Evolutionary conservation across 2,797 vertebrate species (phyloP).

Genomic region (Mormyrus hasselquistii): DNA sequence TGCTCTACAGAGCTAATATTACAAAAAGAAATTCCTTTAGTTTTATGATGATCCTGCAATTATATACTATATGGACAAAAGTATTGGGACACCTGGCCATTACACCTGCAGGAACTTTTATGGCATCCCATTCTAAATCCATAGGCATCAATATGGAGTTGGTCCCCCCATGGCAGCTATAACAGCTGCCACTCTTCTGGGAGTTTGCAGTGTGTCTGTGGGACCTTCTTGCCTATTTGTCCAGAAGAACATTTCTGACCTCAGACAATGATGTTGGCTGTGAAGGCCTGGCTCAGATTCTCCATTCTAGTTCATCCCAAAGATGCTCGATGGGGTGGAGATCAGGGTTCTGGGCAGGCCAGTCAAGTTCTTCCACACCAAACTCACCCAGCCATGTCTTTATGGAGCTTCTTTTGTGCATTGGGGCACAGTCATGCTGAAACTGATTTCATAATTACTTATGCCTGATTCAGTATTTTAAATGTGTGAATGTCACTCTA

Average conservation of each 20-base stretch:
- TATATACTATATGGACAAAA: background rate
- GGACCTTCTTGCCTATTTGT: background rate
- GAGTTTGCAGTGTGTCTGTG: background rate
- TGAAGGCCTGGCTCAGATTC: background rate
- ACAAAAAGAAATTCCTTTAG: background rate
- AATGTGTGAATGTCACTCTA: background rate
- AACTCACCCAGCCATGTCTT: background rate
- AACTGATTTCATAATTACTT: background rate
- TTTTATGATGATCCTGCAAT: background rate
- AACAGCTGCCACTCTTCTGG: background rate
- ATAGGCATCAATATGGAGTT: background rate
- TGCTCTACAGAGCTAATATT: background rate
- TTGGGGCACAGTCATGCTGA: background rate
- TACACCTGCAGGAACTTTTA: background rate
- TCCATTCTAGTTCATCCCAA: background rate
- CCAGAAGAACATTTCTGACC: background rate
- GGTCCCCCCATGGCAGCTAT: background rate
- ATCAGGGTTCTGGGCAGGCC: background rate
- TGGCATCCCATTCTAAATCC: background rate
- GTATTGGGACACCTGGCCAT: background rate
- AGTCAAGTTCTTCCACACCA: background rate
- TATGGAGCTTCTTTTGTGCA: background rate
- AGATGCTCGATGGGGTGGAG: background rate
- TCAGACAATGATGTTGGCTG: background rate
- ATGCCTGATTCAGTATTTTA: background rate